phyloP scores from a whole-genome alignment of 2,113 vertebrate genomes.

The Seriola rivoliana region DNA sequence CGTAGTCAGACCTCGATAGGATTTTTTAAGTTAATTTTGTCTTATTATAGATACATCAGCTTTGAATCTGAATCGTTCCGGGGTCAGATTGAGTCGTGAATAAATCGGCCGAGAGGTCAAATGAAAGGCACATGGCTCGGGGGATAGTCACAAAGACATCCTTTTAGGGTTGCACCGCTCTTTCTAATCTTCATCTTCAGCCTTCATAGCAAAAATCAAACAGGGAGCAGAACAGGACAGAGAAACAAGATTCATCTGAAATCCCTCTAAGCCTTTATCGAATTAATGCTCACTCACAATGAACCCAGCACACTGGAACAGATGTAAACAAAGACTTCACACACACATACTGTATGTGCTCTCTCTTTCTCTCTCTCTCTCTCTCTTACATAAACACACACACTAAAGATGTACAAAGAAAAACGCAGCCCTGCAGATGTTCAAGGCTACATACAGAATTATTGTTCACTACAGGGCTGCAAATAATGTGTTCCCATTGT shows the following conservation, averaged over 20 bases:
- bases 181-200: constrained; percentile 44
- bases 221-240: constrained; percentile 46
- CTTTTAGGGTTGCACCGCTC: constrained; percentile 16
- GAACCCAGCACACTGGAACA: constrained; percentile 46
- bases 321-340: constrained; percentile 55
- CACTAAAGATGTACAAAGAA: not conserved
- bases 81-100: constrained; percentile 36
- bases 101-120: constrained; percentile 50
- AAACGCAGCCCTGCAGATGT: constrained; percentile 8
- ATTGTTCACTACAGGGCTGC: not conserved
- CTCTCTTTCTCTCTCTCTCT: no score
- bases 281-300: constrained; percentile 63
- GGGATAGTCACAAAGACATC: constrained; percentile 10
- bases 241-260: constrained; percentile 66
- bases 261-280: constrained; percentile 73
- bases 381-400: constrained; percentile 6
- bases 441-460: not conserved
- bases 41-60: constrained; percentile 25
- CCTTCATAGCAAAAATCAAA: constrained; percentile 50
- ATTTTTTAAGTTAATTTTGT: not conserved
- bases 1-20: no score
- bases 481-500: not conserved
- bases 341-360: not conserved
- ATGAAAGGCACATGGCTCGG: constrained; percentile 22
- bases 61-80: constrained; percentile 35